Evolutionary conservation across 2,888 invertebrate species (phyloP), one percentile per base, ranked within the genome.

Genomic region (Melitaea athalia): DNA sequence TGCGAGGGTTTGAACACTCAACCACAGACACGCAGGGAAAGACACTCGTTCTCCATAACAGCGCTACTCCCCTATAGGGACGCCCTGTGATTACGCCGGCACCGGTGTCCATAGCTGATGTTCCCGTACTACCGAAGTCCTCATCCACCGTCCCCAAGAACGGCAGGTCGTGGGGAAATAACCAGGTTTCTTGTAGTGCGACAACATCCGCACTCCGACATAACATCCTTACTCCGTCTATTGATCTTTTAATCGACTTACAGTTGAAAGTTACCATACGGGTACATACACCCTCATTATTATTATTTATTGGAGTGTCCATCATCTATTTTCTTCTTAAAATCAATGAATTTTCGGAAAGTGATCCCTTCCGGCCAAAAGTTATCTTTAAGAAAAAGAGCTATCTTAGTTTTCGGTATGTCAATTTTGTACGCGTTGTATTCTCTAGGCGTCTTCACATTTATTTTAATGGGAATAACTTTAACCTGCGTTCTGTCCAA

Each of bases 401-500:
- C 17, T 3, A 50, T 5, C 15, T 17, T 50, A 50, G 7, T n/a
- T 17, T 50, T 17, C 7, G 50, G 15, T 15, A 17, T 15, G 7
- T 15, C 7, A 3, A 50, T 50, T 50, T 50, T 17, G 15, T 17
- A 50, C 7, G 15, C 7, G 7, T 50, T 14, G 8, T 17, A 50
- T 10, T 50, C 15, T 50, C 14, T 17, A 8, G n/a, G n/a, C 14
- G 1, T 50, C 15, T 50, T 15, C 17, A 17, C 15, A 5, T 14
- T 17, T 5, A 12, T 50, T 17, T 50, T 17, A 49, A 68, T 68
- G 4, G 75, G 38, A 0, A 50, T 62, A 45, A 77, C 68, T 7
- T 57, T 43, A n/a, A 72, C 24, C 11, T 63, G 60, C 1, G 72
- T 70, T 47, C 69, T 73, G 5, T 45, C 64, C 11, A 59, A 42